Base-by-base conservation (phyloP, 1,140 invertebrate species). In the Trichoplusia ni region DNA sequence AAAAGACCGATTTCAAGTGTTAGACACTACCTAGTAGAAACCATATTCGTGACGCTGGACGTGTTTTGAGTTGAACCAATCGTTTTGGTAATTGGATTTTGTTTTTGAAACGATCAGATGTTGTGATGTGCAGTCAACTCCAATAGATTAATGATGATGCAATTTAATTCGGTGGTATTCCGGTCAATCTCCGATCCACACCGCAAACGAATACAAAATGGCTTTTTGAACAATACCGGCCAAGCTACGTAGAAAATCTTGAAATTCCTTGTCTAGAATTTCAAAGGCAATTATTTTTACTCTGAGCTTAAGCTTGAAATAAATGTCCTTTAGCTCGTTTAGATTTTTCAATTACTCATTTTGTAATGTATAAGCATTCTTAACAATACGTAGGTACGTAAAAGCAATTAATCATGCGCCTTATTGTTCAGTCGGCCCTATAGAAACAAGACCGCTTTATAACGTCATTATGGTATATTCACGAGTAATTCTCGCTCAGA, bases 41-140 rank as follows among this genome's bases (percentile, higher is more conserved):
- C 47, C 25, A 47, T 60, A 60, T 47, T 47, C 11, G 27, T 27
- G 23, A 23, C 19, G 35, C 40, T 21, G 40, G 56, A 47, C 29
- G 38, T 60, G 56, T 46, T 60, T 60, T 47, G 56, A 60, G 56
- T 31, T 23, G 35, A 29, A 21, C 4, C 29, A 13, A 35, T 35
- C 16, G 40, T 23, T 60, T 19, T 60, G 35, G 56, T 46, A 47
- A 46, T 60, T 60, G 56, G 40, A 46, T 60, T 60, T 46, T 25
- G 29, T 44, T 54, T 54, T n/a, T 54, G 7, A 25, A 25, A 21
- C 40, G 18, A 31, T 18, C 23, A 21, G 14, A 21, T 60, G 56
- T 60, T 60, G 42, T 60, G 56, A 60, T 46, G 29, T 35, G 42
- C 40, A 42, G 27, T 60, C 56, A 46, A 29, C 27, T 46, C 1